Percentiles rank a stretch among this genome's conserved stretches.
Evolutionary conservation across 2,888 invertebrate genomes (phyloP).

Genomic region (Helicoverpa assulta): DNA sequence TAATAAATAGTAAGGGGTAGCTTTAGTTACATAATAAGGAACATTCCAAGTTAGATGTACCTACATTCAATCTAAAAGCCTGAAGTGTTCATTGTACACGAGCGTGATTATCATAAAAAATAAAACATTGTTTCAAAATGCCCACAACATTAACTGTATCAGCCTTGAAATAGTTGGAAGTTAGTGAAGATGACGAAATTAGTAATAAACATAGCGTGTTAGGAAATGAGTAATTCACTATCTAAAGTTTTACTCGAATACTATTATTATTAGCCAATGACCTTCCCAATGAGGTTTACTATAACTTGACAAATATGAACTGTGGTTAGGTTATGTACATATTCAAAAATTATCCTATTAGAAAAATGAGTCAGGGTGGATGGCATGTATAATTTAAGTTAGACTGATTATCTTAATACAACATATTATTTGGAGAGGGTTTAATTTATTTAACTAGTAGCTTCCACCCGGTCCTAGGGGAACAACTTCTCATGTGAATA

Average conservation of each 20-base stretch:
- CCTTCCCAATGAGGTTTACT: not conserved
- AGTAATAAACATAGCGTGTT: not conserved
- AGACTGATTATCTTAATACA: too few species aligned
- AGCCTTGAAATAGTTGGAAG: not conserved
- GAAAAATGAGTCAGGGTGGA: too few species aligned
- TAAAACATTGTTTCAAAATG: conserved; percentile 2
- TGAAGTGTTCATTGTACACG: not conserved
- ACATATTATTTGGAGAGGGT: too few species aligned
- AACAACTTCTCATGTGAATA: too few species aligned
- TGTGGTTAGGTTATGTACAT: not conserved
- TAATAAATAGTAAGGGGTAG: not conserved
- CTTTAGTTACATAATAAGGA: conserved; percentile 14
- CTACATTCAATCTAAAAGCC: not conserved
- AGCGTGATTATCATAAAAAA: not conserved
- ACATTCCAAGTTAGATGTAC: conserved; percentile 9
- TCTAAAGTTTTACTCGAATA: conserved; percentile 22
- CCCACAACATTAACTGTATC: not conserved
- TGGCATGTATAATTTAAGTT: too few species aligned
- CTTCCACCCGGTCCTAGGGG: too few species aligned
- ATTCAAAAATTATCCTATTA: too few species aligned
- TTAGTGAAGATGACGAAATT: not conserved
- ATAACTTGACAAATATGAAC: not conserved
- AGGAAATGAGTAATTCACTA: conserved; percentile 11
- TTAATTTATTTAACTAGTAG: too few species aligned
- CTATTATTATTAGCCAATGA: conserved; percentile 11